Evolutionary conservation across 2,113 vertebrate genomes (phyloP).

Genomic region (Zosterops japonicus): DNA sequence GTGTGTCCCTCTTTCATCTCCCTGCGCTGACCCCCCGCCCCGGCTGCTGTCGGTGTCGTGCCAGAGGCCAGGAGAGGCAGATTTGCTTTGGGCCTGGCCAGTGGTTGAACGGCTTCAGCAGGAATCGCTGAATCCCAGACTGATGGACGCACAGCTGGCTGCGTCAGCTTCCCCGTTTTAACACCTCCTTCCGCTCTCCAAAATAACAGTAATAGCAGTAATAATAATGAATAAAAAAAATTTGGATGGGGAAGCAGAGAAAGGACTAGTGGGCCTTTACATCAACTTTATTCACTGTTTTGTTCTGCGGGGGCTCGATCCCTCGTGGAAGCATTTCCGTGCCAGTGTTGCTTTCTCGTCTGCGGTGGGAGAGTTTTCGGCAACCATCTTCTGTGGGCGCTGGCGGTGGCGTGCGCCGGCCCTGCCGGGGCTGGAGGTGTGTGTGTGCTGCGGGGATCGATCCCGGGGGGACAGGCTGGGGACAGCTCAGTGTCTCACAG

Average conservation of each 20-base stretch:
- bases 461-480: neutral
- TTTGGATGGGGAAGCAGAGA: neutral
- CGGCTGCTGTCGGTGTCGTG: constrained; percentile 36
- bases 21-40: constrained; percentile 45
- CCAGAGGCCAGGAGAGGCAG: constrained; percentile 48
- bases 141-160: neutral
- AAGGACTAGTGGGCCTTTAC: neutral
- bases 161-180: neutral
- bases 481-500: neutral
- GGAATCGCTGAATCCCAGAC: constrained; percentile 21
- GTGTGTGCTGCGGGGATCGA: neutral
- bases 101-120: constrained; percentile 10
- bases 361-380: constrained; percentile 1
- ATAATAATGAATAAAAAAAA: neutral
- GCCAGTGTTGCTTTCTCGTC: neutral
- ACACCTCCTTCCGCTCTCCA: neutral
- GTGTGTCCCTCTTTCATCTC: constrained; percentile 69
- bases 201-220: neutral
- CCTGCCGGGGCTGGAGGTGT: neutral
- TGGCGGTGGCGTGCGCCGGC: neutral
- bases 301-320: neutral
- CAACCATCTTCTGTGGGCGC: constrained; percentile 6
- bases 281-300: neutral
- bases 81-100: constrained; percentile 61
- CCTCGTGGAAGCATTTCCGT: neutral